A percentile compares a stretch with the other conserved stretches of the same genome.
These are phyloP conservation scores for Homarus gammarus DNA, from an alignment of 2,888 invertebrate species.

Conservation along the genomic window DNA sequence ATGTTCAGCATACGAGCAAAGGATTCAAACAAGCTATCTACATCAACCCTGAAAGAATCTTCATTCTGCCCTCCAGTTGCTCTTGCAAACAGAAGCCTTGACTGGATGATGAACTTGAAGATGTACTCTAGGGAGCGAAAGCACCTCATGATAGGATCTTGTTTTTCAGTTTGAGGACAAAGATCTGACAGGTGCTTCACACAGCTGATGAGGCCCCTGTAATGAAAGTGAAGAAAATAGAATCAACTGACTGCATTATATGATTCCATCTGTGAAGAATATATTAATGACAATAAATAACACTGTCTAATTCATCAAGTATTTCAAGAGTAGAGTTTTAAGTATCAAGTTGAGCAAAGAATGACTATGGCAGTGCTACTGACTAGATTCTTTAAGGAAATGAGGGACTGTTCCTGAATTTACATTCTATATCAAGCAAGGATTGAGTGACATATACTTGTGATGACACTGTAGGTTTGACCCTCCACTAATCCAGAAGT, in stretches of 20 bases:
- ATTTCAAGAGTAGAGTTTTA: no score
- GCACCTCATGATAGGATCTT: conserved; percentile 93
- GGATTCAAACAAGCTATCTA: conserved; percentile 83
- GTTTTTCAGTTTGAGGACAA: conserved; percentile 91
- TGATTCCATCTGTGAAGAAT: no score
- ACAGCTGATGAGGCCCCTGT: conserved; percentile 90
- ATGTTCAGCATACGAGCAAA: conserved; percentile 88
- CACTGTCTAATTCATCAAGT: no score
- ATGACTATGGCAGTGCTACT: no score
- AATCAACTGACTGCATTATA: not conserved
- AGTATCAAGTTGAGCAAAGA: no score
- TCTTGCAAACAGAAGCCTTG: conserved; percentile 88
- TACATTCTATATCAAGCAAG: no score
- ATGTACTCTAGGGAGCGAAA: conserved; percentile 94
- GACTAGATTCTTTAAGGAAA: no score
- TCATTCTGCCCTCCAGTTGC: conserved; percentile 94
- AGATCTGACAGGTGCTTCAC: conserved; percentile 94
- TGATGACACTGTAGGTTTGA: no score
- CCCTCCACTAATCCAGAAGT: no score
- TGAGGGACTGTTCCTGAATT: no score
- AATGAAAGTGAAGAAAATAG: conserved; percentile 75
- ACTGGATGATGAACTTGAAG: conserved; percentile 94
- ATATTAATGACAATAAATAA: no score
- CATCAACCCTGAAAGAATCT: conserved; percentile 89
- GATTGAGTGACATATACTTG: no score